phyloP scores from a whole-genome alignment of 2,113 vertebrate species.

The Clarias macrocephalus region DNA sequence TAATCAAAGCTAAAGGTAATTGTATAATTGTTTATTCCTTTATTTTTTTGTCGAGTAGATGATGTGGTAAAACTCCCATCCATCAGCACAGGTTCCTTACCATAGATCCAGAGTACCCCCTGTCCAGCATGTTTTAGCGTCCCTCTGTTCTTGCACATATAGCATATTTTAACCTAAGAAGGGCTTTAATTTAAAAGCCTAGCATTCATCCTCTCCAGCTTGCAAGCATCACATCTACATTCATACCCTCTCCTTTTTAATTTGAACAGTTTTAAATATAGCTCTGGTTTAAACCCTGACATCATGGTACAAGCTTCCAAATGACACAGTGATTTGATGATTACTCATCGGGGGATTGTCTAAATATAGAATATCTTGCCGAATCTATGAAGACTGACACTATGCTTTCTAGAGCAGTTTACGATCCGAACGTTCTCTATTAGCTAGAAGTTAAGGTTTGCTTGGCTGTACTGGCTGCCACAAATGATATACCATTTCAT shows the following conservation, averaged over 20 bases:
- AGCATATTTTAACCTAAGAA: background rate
- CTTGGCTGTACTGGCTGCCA: background rate
- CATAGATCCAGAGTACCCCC: background rate
- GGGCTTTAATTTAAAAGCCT: background rate
- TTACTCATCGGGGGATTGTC: background rate
- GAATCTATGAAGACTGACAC: background rate
- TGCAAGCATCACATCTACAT: background rate
- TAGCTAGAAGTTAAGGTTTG: background rate
- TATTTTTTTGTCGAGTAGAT: no score
- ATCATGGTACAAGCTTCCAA: background rate
- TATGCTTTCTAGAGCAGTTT: background rate
- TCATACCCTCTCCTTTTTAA: background rate
- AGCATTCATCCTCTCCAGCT: no score
- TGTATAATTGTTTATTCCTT: no score
- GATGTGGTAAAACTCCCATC: no score
- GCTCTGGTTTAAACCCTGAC: background rate
- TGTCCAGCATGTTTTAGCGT: background rate
- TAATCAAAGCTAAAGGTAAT: no score
- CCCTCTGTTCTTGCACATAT: background rate
- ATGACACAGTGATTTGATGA: background rate
- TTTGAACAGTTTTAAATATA: background rate
- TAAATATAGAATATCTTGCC: background rate
- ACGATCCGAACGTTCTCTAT: background rate
- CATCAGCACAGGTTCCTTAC: background rate
- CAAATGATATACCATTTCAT: background rate